Base-by-base conservation (phyloP, 2,888 invertebrate genomes). In the Lapara coniferarum region DNA sequence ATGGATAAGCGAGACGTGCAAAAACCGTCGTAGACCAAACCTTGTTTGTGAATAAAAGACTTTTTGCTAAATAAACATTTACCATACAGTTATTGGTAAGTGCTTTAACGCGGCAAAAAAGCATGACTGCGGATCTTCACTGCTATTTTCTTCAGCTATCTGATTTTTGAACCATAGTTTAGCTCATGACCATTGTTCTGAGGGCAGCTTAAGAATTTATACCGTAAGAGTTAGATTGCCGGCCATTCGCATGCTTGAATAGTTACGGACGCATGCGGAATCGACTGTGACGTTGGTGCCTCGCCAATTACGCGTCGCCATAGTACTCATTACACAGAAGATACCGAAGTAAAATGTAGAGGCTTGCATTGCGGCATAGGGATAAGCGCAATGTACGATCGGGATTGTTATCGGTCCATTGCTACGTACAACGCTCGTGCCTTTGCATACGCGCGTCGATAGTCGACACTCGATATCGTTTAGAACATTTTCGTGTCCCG, bases 311-410 rank as follows among this genome's bases (percentile, higher is more conserved):
- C 82, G 84, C 82, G 84, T 80, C 80, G 78, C 81, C 84, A 77
- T 85, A 82, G 86, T 88, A 89, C 89, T 90, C 87, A 91, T 90
- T 91, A 90, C 86, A 88, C 76, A 77, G 83, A 80, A 81, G 84
- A 85, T 83, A 81, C 79, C 81, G 80, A 81, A 78, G 80, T 73
- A 77, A 85, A 90, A 87, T 87, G 84, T 84, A 86, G 81, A 85
- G 85, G 81, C 81, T 78, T 84, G 82, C 78, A 83, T 82, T 83
- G 81, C 83, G 78, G 81, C 78, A 83, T 74, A 79, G 74, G 81
- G 86, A 87, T 88, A 87, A 88, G 86, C 86, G 85, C 86, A 85
- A 92, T 86, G 81, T 89, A 90, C 87, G 89, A 89, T 87, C 85
- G 80, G 78, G 80, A 76, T 73, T 83, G 85, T 88, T 91, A 91